These are phyloP conservation scores for Drymodes brunneopygia DNA, from an alignment of 2,113 vertebrate species.

Conservation along the genomic window DNA sequence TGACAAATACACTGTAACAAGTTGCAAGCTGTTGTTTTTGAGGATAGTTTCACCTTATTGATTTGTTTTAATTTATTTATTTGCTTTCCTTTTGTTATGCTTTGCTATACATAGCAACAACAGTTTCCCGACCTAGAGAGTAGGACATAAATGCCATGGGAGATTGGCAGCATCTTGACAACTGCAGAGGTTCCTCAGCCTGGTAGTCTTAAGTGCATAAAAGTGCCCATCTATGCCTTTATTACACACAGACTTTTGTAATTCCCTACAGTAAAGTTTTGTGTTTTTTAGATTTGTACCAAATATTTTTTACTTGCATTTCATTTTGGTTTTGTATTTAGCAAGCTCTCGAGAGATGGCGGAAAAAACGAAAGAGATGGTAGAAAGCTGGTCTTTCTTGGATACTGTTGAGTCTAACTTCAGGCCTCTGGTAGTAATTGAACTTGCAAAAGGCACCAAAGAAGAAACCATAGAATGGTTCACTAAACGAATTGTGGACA, in stretches of 20 bases:
- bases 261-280: neutral
- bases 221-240: neutral
- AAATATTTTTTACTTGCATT: neutral
- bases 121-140: neutral
- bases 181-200: neutral
- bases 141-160: neutral
- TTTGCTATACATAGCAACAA: neutral
- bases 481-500: conserved; percentile 79
- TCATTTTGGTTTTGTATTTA: conserved; percentile 2
- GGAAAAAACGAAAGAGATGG: neutral
- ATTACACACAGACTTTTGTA: neutral
- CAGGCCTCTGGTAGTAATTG: conserved; percentile 85
- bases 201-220: neutral
- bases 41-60: neutral
- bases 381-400: conserved; percentile 61
- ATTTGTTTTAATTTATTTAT: neutral
- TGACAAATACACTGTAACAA: neutral
- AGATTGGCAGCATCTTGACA: neutral
- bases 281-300: neutral
- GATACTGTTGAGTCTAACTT: conserved; percentile 73
- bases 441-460: conserved; percentile 81
- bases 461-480: conserved; percentile 87
- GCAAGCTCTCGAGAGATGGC: conserved; percentile 67
- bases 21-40: neutral
- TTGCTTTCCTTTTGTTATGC: neutral